Conservation (phyloP, 2,797 vertebrate species). For the Otolemur crassicaudatus region DNA sequence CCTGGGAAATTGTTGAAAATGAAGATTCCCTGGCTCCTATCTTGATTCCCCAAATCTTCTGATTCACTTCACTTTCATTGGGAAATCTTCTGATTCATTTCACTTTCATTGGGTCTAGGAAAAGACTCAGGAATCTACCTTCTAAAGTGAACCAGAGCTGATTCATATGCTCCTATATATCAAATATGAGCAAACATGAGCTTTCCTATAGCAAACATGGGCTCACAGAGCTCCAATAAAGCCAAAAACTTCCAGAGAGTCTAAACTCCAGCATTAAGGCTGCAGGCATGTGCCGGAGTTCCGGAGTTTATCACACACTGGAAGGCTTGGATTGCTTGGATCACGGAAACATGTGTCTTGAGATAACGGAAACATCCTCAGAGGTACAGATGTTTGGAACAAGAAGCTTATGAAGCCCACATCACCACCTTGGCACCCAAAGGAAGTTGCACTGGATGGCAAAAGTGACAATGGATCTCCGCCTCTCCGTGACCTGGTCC, state of each 20-base stretch:
- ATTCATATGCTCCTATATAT: not conserved
- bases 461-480: not conserved
- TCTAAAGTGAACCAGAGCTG: not conserved
- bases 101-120: not conserved
- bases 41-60: not conserved
- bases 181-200: not conserved
- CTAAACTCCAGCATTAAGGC: not conserved
- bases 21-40: not conserved
- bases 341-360: not conserved
- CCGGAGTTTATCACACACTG: not conserved
- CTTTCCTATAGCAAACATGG: not conserved
- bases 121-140: not conserved
- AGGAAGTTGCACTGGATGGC: not conserved
- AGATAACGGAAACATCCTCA: not conserved
- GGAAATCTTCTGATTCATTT: not conserved
- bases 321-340: not conserved
- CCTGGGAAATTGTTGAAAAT: not conserved
- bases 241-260: not conserved
- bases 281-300: not conserved
- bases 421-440: not conserved
- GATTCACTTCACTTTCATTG: not conserved
- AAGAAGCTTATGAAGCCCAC: not conserved
- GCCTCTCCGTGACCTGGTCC: not conserved
- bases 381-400: not conserved
- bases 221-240: not conserved